phyloP scores from a whole-genome alignment of 2,888 invertebrate species.

The Leucophora obtusa region DNA sequence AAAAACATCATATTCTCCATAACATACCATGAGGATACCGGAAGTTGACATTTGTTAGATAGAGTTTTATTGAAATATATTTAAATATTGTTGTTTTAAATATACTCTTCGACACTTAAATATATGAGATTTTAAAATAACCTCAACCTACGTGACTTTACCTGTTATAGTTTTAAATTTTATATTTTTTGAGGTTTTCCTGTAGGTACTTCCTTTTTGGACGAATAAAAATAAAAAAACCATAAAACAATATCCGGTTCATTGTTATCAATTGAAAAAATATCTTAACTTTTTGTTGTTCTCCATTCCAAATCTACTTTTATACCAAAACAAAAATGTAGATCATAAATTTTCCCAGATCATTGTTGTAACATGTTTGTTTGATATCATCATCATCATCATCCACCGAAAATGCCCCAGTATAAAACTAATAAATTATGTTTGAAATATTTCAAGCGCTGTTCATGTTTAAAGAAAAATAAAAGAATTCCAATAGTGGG shows the following conservation, averaged over 20 bases:
- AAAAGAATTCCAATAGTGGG: neutral
- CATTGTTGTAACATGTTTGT: constrained; percentile 5
- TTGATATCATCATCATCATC: neutral
- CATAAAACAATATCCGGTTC: neutral
- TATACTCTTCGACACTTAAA: neutral
- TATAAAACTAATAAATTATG: neutral
- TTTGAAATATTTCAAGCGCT: neutral
- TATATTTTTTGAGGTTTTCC: neutral
- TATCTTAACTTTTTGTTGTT: neutral
- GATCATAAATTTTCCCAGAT: constrained; percentile 6
- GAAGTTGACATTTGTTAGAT: constrained; percentile 43
- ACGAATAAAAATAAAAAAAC: neutral
- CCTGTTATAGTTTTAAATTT: neutral
- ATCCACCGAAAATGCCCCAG: neutral
- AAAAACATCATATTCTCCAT: neutral
- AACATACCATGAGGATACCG: constrained; percentile 34
- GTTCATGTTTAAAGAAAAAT: neutral
- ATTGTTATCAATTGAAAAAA: neutral
- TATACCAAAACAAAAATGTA: neutral
- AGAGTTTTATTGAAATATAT: constrained; percentile 11
- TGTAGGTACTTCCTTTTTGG: neutral
- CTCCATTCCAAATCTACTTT: neutral
- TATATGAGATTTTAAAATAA: neutral
- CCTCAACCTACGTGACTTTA: constrained; percentile 11
- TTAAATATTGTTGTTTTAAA: constrained; percentile 10